Evolutionary conservation across 2,888 invertebrate genomes (phyloP).

Genomic region (Drosophila tripunctata): DNA sequence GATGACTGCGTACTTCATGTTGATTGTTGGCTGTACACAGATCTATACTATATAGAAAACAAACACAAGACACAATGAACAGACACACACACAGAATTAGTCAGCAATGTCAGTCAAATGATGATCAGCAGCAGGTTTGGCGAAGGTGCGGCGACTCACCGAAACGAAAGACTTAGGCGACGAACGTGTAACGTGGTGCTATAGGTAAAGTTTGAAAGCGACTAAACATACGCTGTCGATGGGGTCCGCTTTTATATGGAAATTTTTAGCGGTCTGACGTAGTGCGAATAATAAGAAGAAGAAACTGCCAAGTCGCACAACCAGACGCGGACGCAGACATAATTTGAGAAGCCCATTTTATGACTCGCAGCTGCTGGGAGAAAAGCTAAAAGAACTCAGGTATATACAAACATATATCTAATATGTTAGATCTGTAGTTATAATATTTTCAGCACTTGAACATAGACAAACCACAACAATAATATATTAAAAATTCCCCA

Average conservation of each 20-base stretch:
- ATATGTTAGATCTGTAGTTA: neutral
- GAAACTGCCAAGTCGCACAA: constrained; percentile 20
- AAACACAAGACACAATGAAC: constrained; percentile 12
- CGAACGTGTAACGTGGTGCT: constrained; percentile 56
- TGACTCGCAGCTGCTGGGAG: neutral
- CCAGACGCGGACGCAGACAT: constrained; percentile 4
- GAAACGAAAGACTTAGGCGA: constrained; percentile 76
- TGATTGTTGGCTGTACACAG: constrained; percentile 31
- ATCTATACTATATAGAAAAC: constrained; percentile 33
- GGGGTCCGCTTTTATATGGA: constrained; percentile 71
- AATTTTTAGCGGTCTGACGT: constrained; percentile 68
- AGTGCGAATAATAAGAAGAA: constrained; percentile 50
- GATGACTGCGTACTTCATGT: constrained; percentile 70
- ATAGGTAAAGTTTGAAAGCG: constrained; percentile 53
- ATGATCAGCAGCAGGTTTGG: constrained; percentile 2
- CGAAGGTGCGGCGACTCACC: constrained; percentile 39
- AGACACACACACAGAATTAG: constrained; percentile 14
- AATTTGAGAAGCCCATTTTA: constrained; percentile 1
- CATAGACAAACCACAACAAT: neutral
- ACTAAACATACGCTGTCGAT: constrained; percentile 63
- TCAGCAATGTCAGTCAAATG: constrained; percentile 9
- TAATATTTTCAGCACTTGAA: neutral
- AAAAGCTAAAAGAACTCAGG: constrained; percentile 18
- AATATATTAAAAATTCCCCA: constrained; percentile 4
- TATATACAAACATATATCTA: neutral